Evolutionary conservation across 2,113 vertebrate species (phyloP), one percentile per base, ranked within the genome.

Genomic region (Myrmecophaga tridactyla): DNA sequence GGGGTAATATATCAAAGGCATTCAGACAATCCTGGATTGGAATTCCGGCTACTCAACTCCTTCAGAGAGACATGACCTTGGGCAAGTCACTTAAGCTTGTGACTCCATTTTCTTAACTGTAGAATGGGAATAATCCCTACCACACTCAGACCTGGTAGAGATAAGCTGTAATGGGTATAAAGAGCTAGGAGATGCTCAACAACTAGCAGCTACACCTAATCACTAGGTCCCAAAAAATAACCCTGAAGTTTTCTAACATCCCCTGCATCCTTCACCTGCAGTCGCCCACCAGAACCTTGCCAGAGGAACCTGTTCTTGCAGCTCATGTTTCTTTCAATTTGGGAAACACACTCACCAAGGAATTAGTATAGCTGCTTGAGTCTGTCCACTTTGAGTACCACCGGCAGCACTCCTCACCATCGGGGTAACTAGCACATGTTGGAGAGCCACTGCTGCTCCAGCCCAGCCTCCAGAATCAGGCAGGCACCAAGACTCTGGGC

Each of bases 391-490:
- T 31, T 91, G 82, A 77, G 46, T 25, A 91, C 48, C 67, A 51
- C 48, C 56, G 86, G 11, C 95, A 86, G 23, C 53, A 73, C 17
- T 84, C 34, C 73, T 69, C 21, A 2, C 20, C 8, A 3, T 11
- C 63, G 36, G 27, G 93, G 39, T 1, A 43, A 53, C 1, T 62
- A 9, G 88, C 72, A 63, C 1, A 0, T 29, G 75, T 82, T 60
- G 62, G n/a, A n/a, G 72, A 95, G 80, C 76, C 89, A 58, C 87
- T 70, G 27, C 39, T 92, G 77, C 48, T 89, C 89, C 36, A 46
- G 77, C 69, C 34, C 41, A n/a, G 9, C 4, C 13, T 41, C 46
- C 62, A 78, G 72, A 34, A 48, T 18, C 36, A 25, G 56, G 56
- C 29, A 92, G 36, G 34, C n/a, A 27, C 62, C 31, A 41, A 34